Evolutionary conservation across 1,140 invertebrate genomes (phyloP), one percentile per base, ranked within the genome.

Genomic region (Spodoptera litura): DNA sequence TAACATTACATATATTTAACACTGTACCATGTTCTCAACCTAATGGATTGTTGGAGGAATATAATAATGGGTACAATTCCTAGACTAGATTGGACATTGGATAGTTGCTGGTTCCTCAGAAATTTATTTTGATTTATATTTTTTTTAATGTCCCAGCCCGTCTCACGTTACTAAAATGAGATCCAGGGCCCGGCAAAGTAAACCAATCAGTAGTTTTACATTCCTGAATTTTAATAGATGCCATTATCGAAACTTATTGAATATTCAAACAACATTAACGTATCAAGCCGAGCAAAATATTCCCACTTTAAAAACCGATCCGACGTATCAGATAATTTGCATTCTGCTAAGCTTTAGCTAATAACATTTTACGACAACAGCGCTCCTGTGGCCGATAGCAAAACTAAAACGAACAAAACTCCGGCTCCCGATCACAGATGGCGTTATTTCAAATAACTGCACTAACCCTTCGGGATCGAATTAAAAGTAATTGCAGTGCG

Each of bases 361-460:
- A 75, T 75, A 64, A 52, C 31, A 84, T 89, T 91, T 92, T 87
- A 91, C 83, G 83, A 87, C 59, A 59, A 59, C 38, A 81, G 75
- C 85, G 61, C 80, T 56, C 53, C 44, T 15, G 80, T 81, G 85
- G 76, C 77, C 72, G 74, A 83, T 85, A 85, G 83, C 78, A 31
- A 72, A 83, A 88, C 88, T 90, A 91, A 80, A 59, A 52, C 66
- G 20, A 78, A 83, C 82, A 83, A 85, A 87, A 85, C 85, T 88
- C 82, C 20, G 66, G 25, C 64, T 52, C 20, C 52, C 64, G 61
- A 66, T 82, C 78, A 89, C 81, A 93, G 91, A 89, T 91, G 91
- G 89, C 90, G 88, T 79, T 87, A 71, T 76, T 79, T 66, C 78
- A 82, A 83, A 81, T 78, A 81, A 81, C 78, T 25, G 56, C 56